A percentile compares a stretch with the other conserved stretches of the same genome.
Conservation (phyloP, 2,888 invertebrate genomes). For the Synergus japonicus region DNA sequence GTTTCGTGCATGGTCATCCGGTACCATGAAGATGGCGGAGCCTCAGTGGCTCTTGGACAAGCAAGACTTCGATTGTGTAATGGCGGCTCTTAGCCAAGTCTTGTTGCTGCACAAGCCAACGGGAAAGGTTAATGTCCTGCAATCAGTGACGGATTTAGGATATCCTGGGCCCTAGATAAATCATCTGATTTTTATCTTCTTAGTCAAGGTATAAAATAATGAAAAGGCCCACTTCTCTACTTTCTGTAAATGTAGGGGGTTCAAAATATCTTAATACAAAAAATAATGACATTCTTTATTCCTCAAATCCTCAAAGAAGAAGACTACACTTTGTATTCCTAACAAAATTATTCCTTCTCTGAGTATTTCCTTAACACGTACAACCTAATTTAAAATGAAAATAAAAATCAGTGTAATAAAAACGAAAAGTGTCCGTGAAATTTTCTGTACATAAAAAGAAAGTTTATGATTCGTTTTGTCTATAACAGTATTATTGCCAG, state of each 20-base stretch:
- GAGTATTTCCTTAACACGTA: no score
- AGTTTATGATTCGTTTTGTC: no score
- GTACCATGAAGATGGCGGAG: conserved; percentile 3
- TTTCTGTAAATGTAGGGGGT: neutral
- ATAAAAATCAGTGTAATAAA: no score
- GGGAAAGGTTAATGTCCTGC: conserved; percentile 35
- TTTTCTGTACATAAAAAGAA: no score
- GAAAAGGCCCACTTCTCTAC: neutral
- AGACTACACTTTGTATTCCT: no score
- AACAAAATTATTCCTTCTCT: no score
- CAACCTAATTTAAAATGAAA: no score
- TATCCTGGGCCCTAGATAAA: conserved; percentile 10
- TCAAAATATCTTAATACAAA: neutral
- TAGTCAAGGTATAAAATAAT: neutral
- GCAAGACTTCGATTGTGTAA: conserved; percentile 71
- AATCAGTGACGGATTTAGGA: conserved; percentile 32
- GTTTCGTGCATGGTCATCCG: conserved; percentile 18
- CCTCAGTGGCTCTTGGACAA: conserved; percentile 57
- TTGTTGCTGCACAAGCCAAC: conserved; percentile 12
- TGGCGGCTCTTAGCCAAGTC: conserved; percentile 63
- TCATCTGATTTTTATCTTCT: neutral
- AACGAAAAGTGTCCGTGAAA: no score
- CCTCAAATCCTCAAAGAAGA: neutral
- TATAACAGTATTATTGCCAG: no score
- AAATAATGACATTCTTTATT: neutral